Percentiles rank a stretch among this genome's conserved stretches.
Conservation (phyloP, 2,797 vertebrate species). For the Eutrigla gurnardus region DNA sequence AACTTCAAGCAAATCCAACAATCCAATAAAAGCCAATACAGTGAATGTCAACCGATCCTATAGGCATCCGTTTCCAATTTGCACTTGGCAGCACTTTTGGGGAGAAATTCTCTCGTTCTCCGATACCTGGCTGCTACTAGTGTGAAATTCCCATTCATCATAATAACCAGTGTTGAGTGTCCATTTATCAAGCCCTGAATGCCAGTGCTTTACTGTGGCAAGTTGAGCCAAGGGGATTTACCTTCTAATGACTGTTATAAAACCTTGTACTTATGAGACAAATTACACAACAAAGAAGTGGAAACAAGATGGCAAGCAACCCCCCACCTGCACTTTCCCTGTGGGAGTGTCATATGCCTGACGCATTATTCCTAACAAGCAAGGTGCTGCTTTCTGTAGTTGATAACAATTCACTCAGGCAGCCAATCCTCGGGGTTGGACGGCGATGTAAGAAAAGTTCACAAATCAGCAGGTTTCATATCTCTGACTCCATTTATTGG, state of each 20-base stretch:
- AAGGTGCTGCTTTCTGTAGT: slow-evolving; percentile 19
- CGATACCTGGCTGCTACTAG: slow-evolving; percentile 71
- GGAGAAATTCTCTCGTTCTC: slow-evolving; percentile 52
- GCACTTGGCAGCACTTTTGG: slow-evolving; percentile 71
- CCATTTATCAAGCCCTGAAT: slow-evolving; percentile 81
- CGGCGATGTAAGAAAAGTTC: slow-evolving; percentile 26
- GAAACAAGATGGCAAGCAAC: slow-evolving; percentile 45
- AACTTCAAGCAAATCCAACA: slow-evolving; percentile 57
- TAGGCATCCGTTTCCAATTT: slow-evolving; percentile 76
- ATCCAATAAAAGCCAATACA: slow-evolving; percentile 65
- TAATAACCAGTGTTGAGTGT: slow-evolving; percentile 84
- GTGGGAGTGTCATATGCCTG: slow-evolving; percentile 23
- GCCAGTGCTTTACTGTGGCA: slow-evolving; percentile 59
- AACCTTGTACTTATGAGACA: slow-evolving; percentile 68
- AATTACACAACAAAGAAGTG: slow-evolving; percentile 64
- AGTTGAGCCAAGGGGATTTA: slow-evolving; percentile 67
- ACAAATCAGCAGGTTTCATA: slow-evolving; percentile 57
- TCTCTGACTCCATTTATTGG: slow-evolving; percentile 44
- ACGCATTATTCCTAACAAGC: slow-evolving; percentile 32
- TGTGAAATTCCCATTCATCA: slow-evolving; percentile 84
- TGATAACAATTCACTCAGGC: slow-evolving; percentile 39
- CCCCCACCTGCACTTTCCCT: neutral
- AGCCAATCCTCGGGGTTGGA: slow-evolving; percentile 15
- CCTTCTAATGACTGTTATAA: slow-evolving; percentile 71
- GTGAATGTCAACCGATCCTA: slow-evolving; percentile 69